phyloP scores from a whole-genome alignment of 2,888 invertebrate species.

The Scotopteryx bipunctaria region DNA sequence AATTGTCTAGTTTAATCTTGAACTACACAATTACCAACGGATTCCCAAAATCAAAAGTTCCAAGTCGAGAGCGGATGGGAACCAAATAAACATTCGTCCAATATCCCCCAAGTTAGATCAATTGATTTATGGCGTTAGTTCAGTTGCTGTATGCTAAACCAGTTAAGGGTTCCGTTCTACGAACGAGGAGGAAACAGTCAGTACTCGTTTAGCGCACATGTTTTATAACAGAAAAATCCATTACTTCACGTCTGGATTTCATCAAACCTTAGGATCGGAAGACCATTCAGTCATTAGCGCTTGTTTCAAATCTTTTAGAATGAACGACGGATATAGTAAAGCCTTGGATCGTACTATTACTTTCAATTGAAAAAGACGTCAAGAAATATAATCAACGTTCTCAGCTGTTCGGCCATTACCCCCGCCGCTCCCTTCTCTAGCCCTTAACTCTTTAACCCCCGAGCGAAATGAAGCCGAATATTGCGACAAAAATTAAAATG shows the following conservation, averaged over 20 bases:
- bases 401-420: not conserved
- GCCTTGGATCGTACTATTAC: too few species aligned
- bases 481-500: constrained; percentile 21
- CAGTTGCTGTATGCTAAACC: constrained; percentile 11
- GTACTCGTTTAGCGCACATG: not conserved
- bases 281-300: too few species aligned
- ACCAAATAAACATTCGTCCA: constrained; percentile 20
- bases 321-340: too few species aligned
- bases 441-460: not conserved
- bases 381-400: too few species aligned
- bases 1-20: not conserved
- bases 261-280: too few species aligned
- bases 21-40: not conserved
- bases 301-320: too few species aligned
- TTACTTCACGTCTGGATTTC: too few species aligned
- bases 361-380: too few species aligned
- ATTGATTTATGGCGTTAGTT: constrained; percentile 20
- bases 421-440: not conserved
- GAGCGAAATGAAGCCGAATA: constrained; percentile 10
- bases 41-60: not conserved
- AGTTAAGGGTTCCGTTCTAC: constrained; percentile 27
- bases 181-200: constrained; percentile 13
- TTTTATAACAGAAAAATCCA: not conserved
- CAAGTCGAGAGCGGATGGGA: constrained; percentile 6
- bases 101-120: constrained; percentile 11